Conservation (phyloP, 2,888 invertebrate genomes). For the Drosophila paramelanica region DNA sequence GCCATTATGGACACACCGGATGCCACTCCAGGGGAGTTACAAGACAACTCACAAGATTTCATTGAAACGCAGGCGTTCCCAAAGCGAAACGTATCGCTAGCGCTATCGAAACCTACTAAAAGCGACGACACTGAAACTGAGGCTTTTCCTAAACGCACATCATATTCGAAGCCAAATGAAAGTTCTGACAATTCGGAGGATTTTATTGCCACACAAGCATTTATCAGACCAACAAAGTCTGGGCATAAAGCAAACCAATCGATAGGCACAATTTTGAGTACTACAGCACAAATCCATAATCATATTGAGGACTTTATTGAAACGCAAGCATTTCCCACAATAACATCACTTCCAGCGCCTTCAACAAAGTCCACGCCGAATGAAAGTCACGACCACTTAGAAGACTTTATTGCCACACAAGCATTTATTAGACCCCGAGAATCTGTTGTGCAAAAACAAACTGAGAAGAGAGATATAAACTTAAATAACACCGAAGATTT, state of each 20-base stretch:
- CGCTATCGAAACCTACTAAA: neutral
- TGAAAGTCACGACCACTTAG: neutral
- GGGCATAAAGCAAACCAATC: neutral
- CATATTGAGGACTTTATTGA: constrained; percentile 18
- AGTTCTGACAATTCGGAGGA: constrained; percentile 21
- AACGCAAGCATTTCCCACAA: constrained; percentile 1
- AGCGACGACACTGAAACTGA: neutral
- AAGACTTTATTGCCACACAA: constrained; percentile 40
- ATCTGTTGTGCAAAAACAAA: constrained; percentile 3
- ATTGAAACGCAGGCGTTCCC: constrained; percentile 42
- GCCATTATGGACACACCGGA: constrained; percentile 49
- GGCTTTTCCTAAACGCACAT: neutral
- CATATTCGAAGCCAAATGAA: neutral
- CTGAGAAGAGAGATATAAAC: neutral
- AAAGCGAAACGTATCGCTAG: neutral
- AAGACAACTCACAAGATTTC: constrained; percentile 22
- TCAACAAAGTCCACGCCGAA: neutral
- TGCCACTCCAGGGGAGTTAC: constrained; percentile 14
- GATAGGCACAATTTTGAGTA: constrained; percentile 4
- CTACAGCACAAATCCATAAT: constrained; percentile 19
- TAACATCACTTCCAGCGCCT: neutral
- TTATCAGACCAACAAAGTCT: neutral
- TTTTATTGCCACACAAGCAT: constrained; percentile 33
- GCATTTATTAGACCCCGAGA: constrained; percentile 1
- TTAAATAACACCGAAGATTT: constrained; percentile 29